Conservation (phyloP, 2,888 invertebrate species). For the Trichogramma dendrolimi region DNA sequence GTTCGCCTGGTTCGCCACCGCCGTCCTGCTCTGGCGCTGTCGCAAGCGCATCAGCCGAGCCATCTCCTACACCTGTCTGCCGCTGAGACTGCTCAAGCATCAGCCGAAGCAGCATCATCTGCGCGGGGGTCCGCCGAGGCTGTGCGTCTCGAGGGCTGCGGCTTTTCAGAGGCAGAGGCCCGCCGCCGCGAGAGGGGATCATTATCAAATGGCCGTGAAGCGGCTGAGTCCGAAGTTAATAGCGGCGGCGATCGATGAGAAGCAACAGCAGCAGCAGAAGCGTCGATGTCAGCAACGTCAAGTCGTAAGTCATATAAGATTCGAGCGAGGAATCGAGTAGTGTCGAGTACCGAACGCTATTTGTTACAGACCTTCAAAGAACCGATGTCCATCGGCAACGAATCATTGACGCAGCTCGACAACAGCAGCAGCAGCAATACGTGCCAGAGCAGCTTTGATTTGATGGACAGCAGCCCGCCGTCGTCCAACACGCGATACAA, state of each 20-base stretch:
- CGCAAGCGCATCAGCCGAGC: slow-evolving; percentile 40
- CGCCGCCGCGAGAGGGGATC: not conserved
- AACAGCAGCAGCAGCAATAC: slow-evolving; percentile 3
- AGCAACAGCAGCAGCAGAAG: slow-evolving; percentile 7
- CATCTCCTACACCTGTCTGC: slow-evolving; percentile 38
- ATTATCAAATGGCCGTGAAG: slow-evolving; percentile 6
- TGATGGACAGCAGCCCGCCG: no score
- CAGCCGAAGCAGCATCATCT: slow-evolving; percentile 1
- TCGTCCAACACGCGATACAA: no score
- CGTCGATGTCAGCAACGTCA: not conserved
- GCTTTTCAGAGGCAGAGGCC: not conserved
- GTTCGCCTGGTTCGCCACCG: slow-evolving; percentile 48
- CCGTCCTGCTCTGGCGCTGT: slow-evolving; percentile 43
- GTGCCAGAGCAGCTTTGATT: no score
- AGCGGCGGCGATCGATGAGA: not conserved
- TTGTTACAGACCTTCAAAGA: no score
- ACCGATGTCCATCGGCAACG: slow-evolving; percentile 6
- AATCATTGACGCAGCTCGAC: slow-evolving; percentile 9
- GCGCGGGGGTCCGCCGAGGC: not conserved
- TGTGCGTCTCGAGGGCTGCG: not conserved
- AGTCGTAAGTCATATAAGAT: not conserved
- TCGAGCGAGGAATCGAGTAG: not conserved
- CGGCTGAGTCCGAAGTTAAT: slow-evolving; percentile 1
- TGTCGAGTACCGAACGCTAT: no score
- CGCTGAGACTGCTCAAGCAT: slow-evolving; percentile 35